Evolutionary conservation across 2,888 invertebrate species (phyloP), one percentile per base, ranked within the genome.

Genomic region (Metopia argyrocephala): DNA sequence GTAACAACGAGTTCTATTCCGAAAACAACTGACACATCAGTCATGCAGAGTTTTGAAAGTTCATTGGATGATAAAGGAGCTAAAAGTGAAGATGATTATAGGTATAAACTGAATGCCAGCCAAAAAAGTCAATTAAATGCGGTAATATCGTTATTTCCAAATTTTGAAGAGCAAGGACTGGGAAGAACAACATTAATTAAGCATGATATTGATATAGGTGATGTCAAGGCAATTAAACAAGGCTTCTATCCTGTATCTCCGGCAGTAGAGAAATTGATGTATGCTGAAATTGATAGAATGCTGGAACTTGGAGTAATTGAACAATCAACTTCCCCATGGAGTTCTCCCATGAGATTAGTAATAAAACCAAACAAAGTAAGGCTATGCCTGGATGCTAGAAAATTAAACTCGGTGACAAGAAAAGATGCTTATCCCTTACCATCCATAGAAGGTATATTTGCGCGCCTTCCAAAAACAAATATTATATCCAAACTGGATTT

Each of bases 401-500:
- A 5, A 3, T 5, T 5, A 3, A 57, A 28, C 7, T 7, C 12
- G 9, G 52, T 23, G 1, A 25, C 23, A 4, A n/a, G 9, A 7
- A n/a, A 27, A n/a, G 28, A 57, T 7, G 57, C 57, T 0, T 28
- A 57, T 31, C 27, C 28, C 0, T 2, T 57, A 15, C n/a, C 28
- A 1, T 28, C 27, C 7, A 1, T 57, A 5, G 57, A 31, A 2
- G 18, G 28, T 6, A 57, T 84, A n/a, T 50, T 83, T 5, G 70
- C 70, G n/a, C 52, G 82, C 1, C 50, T 80, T 5, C 78, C 75
- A 0, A 65, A 74, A n/a, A 76, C 82, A 3, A 52, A 65, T 3
- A 76, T 56, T n/a, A 76, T 82, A 1, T 70, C 78, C 0, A 76
- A 78, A 12, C n/a, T 82, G 2, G 80, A 79, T 64, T 45, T 81